A percentile compares a stretch with the other conserved stretches of the same genome.
These are phyloP conservation scores for Eurosta solidaginis DNA, from an alignment of 1,140 invertebrate species.

Conservation along the genomic window DNA sequence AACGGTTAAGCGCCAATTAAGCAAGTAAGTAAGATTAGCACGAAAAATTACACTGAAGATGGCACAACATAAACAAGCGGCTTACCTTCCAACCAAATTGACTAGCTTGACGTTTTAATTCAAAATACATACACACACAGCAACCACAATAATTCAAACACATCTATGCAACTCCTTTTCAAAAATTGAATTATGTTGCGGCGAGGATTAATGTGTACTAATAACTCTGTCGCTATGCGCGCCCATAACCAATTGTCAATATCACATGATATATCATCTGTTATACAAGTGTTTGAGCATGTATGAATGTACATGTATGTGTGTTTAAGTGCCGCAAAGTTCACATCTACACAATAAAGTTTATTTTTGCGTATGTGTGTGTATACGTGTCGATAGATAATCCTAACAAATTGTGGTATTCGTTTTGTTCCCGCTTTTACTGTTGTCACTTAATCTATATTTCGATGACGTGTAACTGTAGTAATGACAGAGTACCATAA, in stretches of 20 bases:
- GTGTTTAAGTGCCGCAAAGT: too few species aligned
- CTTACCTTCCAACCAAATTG: too few species aligned
- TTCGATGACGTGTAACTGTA: too few species aligned
- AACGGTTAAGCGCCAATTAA: too few species aligned
- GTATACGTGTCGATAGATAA: not conserved
- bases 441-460: not conserved
- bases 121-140: not conserved
- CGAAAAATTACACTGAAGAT: too few species aligned
- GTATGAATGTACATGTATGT: not conserved
- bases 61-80: too few species aligned
- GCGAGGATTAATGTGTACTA: conserved; percentile 12
- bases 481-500: not conserved
- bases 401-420: not conserved
- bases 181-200: not conserved
- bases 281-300: not conserved
- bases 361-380: not conserved
- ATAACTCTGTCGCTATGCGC: not conserved
- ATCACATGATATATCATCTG: not conserved
- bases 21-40: too few species aligned
- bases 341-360: too few species aligned
- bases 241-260: conserved; percentile 8
- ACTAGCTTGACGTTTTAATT: too few species aligned
- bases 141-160: not conserved
- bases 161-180: too few species aligned
- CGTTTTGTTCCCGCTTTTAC: not conserved